Evolutionary conservation across 1,140 invertebrate genomes (phyloP).

Genomic region (Xylocopa sonorina): DNA sequence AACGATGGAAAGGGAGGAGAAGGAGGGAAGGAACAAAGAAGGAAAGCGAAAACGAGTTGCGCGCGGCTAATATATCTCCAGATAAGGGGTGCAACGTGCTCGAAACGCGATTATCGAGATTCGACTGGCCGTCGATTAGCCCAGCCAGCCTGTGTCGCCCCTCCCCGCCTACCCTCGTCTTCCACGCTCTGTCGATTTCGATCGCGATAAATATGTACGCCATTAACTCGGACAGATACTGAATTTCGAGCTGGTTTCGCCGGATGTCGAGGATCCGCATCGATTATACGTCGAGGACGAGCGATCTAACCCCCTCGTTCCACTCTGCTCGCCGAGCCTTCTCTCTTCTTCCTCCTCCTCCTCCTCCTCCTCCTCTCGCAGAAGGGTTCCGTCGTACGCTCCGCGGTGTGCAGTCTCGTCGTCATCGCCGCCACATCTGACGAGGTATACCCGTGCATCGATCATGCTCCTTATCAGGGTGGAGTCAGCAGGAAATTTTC

Average conservation of each 20-base stretch:
- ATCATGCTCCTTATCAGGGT: constrained; percentile 34
- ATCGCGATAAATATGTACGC: constrained; percentile 46
- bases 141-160: neutral
- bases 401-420: too few relatives aligned
- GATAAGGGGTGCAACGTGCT: constrained; percentile 26
- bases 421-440: too few relatives aligned
- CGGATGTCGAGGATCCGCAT: constrained; percentile 27
- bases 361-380: neutral
- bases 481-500: constrained; percentile 17
- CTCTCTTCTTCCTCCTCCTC: too few relatives aligned
- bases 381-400: neutral
- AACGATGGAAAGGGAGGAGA: too few relatives aligned
- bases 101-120: constrained; percentile 34
- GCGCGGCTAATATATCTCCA: constrained; percentile 1
- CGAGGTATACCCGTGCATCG: constrained; percentile 28
- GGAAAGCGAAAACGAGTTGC: neutral
- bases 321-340: too few relatives aligned
- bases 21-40: neutral
- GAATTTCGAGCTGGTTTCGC: constrained; percentile 28
- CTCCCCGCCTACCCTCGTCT: neutral
- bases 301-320: neutral
- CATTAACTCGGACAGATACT: constrained; percentile 28
- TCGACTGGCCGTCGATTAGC: constrained; percentile 23
- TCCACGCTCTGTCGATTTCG: constrained; percentile 30
- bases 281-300: constrained; percentile 25